Percentiles rank a stretch among this genome's conserved stretches.
phyloP scores from a whole-genome alignment of 2,888 invertebrate genomes.

The Sturmia bella region DNA sequence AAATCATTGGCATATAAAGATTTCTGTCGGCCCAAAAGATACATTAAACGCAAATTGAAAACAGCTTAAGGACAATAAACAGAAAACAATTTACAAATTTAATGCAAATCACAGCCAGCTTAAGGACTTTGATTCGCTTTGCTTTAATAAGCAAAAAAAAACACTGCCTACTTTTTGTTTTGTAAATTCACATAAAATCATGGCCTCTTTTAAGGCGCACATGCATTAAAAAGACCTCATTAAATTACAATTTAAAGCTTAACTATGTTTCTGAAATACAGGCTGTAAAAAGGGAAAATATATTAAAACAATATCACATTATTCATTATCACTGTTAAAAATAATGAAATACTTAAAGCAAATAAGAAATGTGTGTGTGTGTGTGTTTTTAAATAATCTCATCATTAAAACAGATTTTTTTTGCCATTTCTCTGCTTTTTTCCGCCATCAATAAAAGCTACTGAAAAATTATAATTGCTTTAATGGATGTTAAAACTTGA shows the following conservation, averaged over 20 bases:
- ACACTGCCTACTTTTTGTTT: background rate
- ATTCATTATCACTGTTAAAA: background rate
- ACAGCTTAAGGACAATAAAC: background rate
- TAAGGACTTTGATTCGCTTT: background rate
- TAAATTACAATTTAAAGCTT: background rate
- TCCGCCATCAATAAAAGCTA: background rate
- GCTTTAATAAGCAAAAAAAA: background rate
- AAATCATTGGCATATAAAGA: background rate
- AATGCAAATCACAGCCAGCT: background rate
- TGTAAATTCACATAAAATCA: background rate
- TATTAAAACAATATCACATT: background rate
- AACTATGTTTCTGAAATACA: background rate
- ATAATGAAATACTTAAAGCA: background rate
- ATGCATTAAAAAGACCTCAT: background rate
- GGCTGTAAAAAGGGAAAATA: background rate
- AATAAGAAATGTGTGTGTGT: background rate
- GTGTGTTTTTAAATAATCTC: background rate
- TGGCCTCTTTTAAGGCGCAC: slow-evolving; percentile 23
- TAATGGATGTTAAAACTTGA: background rate
- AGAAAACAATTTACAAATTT: background rate
- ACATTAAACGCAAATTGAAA: background rate
- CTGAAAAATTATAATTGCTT: background rate
- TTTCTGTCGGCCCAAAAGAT: no score
- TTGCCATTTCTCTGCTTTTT: background rate
- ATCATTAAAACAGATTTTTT: slow-evolving; percentile 8